Evolutionary conservation across 2,113 vertebrate species (phyloP).

Genomic region (Psilopsiagon aurifrons): DNA sequence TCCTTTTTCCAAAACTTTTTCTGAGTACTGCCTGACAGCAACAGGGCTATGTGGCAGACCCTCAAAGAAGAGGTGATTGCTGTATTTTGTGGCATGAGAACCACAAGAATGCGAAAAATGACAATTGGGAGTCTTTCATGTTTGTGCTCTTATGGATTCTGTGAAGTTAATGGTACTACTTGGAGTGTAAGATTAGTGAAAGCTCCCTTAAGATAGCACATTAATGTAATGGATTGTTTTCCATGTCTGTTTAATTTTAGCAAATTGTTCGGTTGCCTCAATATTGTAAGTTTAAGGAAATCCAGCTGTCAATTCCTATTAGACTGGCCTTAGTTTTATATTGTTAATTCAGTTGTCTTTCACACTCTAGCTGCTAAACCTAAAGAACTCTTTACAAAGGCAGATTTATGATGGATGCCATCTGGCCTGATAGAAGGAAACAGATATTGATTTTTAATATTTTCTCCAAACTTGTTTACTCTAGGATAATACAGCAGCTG

Average conservation of each 20-base stretch:
- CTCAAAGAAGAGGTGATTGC: conserved; percentile 16
- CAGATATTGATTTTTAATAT: conserved; percentile 93
- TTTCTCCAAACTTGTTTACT: conserved; percentile 89
- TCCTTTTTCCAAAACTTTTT: background rate
- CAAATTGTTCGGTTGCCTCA: conserved; percentile 60
- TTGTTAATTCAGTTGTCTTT: conserved; percentile 71
- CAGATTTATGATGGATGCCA: conserved; percentile 86
- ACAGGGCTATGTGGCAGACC: background rate
- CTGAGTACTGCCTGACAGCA: background rate
- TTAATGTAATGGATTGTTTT: conserved; percentile 45
- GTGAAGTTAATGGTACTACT: conserved; percentile 6
- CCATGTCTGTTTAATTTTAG: conserved; percentile 69
- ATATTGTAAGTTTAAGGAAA: conserved; percentile 68
- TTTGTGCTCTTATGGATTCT: background rate
- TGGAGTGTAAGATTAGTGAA: background rate
- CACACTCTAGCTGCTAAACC: conserved; percentile 70
- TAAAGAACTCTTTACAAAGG: conserved; percentile 78
- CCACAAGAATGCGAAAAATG: conserved; percentile 7
- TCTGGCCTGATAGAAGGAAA: conserved; percentile 89
- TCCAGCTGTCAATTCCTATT: conserved; percentile 54
- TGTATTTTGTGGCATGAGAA: background rate
- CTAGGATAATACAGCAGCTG: conserved; percentile 83
- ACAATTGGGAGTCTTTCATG: background rate
- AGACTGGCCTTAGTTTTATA: conserved; percentile 47
- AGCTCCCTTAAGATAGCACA: conserved; percentile 24